A percentile compares a stretch with the other conserved stretches of the same genome.
phyloP scores from a whole-genome alignment of 2,113 vertebrate species.

The Takifugu flavidus region DNA sequence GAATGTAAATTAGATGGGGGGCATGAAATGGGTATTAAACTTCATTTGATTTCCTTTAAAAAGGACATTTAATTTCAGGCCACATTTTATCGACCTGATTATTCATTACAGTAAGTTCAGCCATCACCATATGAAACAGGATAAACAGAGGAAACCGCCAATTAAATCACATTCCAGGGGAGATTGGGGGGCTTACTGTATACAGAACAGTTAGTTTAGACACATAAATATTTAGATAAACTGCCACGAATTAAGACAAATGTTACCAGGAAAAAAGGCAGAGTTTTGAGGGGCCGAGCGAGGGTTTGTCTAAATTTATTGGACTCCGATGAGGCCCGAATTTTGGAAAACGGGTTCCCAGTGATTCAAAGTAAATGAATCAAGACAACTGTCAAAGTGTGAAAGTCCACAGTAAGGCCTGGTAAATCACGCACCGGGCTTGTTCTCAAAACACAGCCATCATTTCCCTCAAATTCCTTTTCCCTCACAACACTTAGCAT shows the following conservation, averaged over 20 bases:
- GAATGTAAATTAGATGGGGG: slow-evolving; percentile 62
- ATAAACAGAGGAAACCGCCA: slow-evolving; percentile 80
- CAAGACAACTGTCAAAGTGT: slow-evolving; percentile 39
- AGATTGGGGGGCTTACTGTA: slow-evolving; percentile 71
- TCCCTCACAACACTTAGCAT: slow-evolving; percentile 42
- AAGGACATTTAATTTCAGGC: slow-evolving; percentile 72
- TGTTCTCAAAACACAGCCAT: slow-evolving; percentile 26
- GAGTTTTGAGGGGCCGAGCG: slow-evolving; percentile 54
- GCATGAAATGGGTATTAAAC: slow-evolving; percentile 65
- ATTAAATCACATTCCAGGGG: slow-evolving; percentile 74
- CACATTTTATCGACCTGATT: slow-evolving; percentile 73
- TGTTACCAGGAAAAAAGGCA: slow-evolving; percentile 70
- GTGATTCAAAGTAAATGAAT: slow-evolving; percentile 41
- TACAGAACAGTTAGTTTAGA: slow-evolving; percentile 75
- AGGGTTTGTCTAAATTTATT: slow-evolving; percentile 60
- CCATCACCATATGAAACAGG: slow-evolving; percentile 66
- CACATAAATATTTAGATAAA: slow-evolving; percentile 76
- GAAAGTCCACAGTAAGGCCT: background rate
- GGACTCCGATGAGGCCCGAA: slow-evolving; percentile 39
- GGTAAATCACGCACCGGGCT: slow-evolving; percentile 26
- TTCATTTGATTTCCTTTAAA: slow-evolving; percentile 72
- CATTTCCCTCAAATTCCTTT: slow-evolving; percentile 29
- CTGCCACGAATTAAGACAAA: slow-evolving; percentile 75
- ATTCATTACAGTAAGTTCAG: slow-evolving; percentile 72
- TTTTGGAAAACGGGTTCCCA: slow-evolving; percentile 32